Percentiles rank a stretch among this genome's conserved stretches.
phyloP scores from a whole-genome alignment of 2,888 invertebrate genomes.

The Apamea epomidion region DNA sequence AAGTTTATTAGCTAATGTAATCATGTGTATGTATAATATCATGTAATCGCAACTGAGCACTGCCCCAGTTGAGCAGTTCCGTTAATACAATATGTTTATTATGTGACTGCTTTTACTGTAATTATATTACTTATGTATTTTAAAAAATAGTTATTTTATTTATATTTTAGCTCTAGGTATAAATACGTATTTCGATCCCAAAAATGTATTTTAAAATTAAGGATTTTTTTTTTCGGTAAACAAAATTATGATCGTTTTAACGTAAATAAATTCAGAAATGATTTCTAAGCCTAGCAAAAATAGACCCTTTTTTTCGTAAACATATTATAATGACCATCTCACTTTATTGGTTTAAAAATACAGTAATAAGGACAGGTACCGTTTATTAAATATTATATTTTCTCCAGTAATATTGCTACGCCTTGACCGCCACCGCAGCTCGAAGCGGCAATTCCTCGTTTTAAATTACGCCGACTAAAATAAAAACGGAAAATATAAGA shows the following conservation, averaged over 20 bases:
- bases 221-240: fast-evolving
- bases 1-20: slow-evolving; percentile 26
- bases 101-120: slow-evolving; percentile 47
- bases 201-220: background rate
- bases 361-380: background rate
- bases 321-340: background rate
- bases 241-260: background rate
- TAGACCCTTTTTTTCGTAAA: background rate
- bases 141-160: slow-evolving; percentile 20
- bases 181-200: too few relatives aligned
- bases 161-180: background rate
- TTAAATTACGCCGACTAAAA: slow-evolving; percentile 81
- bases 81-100: slow-evolving; percentile 25
- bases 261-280: background rate
- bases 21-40: slow-evolving; percentile 22
- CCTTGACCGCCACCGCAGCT: slow-evolving; percentile 99
- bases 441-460: slow-evolving; percentile 97
- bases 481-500: slow-evolving; percentile 7
- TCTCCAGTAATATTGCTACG: slow-evolving; percentile 97
- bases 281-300: background rate
- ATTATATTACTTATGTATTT: slow-evolving; percentile 48
- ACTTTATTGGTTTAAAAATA: background rate
- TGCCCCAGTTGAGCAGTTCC: slow-evolving; percentile 39
- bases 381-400: slow-evolving; percentile 5
- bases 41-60: slow-evolving; percentile 40